These are phyloP conservation scores for Rhabditoides inermis DNA, from an alignment of 2,888 invertebrate genomes.

Conservation along the genomic window DNA sequence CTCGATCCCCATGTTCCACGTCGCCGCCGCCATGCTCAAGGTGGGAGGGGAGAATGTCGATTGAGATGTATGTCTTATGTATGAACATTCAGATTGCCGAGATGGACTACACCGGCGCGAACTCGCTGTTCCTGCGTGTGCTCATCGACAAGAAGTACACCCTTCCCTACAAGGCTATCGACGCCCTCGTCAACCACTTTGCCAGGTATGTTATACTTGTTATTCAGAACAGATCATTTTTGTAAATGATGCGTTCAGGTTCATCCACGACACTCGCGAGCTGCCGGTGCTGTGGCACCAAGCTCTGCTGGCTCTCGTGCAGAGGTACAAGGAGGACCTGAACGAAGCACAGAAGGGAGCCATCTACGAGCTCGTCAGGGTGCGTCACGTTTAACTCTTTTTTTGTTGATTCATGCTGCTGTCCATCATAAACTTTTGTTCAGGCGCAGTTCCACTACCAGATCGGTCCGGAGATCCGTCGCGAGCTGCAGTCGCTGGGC, in stretches of 20 bases:
- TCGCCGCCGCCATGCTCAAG: constrained; percentile 73
- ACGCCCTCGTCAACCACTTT: constrained; percentile 88
- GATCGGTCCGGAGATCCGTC: constrained; percentile 74
- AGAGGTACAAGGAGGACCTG: constrained; percentile 88
- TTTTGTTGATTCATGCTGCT: neutral
- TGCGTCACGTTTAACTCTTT: constrained; percentile 7
- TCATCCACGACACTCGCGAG: constrained; percentile 71
- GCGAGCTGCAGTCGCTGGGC: constrained; percentile 77
- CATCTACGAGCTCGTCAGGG: constrained; percentile 66
- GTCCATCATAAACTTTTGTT: constrained; percentile 1
- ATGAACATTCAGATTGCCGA: constrained; percentile 81
- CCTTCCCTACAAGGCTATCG: constrained; percentile 84
- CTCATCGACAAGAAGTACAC: constrained; percentile 96
- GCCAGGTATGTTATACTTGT: constrained; percentile 65
- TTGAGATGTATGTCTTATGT: neutral
- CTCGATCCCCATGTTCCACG: constrained; percentile 86
- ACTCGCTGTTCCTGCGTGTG: constrained; percentile 83
- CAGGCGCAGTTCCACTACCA: constrained; percentile 60
- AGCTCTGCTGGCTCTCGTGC: constrained; percentile 80
- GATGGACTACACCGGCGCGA: constrained; percentile 92
- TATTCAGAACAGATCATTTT: neutral
- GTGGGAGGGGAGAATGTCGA: constrained; percentile 10
- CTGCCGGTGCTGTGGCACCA: constrained; percentile 97
- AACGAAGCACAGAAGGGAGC: constrained; percentile 84
- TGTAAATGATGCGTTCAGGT: constrained; percentile 60